Base-by-base conservation (phyloP, 2,888 invertebrate species). In the Drosophila phalerata region DNA sequence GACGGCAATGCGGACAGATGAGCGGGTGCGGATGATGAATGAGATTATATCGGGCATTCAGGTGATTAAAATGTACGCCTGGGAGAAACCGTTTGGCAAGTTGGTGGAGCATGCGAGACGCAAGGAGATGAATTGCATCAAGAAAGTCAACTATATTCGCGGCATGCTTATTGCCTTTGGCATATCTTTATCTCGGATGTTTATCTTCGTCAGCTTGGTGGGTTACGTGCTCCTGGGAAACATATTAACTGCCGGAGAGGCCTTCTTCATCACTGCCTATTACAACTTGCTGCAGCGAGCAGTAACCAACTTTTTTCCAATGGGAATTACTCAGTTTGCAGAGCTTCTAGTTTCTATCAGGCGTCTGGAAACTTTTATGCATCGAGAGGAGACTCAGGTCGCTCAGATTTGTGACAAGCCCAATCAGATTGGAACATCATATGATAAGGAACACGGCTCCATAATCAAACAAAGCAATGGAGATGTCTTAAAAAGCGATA, bases 1-100 rank as follows among this genome's bases (percentile, higher is more conserved):
- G 86, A 97, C 97, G 0, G 98, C 98, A 0, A 92, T 95, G 22
- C 94, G 96, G 69, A 98, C 98, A 0, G 98, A 98, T 92, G 96
- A 97, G 90, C 94, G 98, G 57, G 97, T 98, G 8, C 94, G 97
- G 4, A 93, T 98, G 43, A 98, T 98, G 95, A 97, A 97, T 90
- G 98, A 98, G 93, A 95, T 97, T 25, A 95, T 98, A 34, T 94
- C 95, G 81, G 98, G 97, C 1, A 96, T 97, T 90, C 95, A 97
- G 93, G 97, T 98, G 0, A 97, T 98, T 75, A 98, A 98, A 93
- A 98, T 98, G 98, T 98, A 98, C 89, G 97, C 98, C 0, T 98
- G 98, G 96, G 98, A 98, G 91, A 95, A 95, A 83, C 96, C 98
- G 0, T 97, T 98, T 90, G 95, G 95, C 19, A 94, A 94, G 75